These are phyloP conservation scores for Plemyria rubiginata DNA, from an alignment of 2,888 invertebrate species.

Conservation along the genomic window DNA sequence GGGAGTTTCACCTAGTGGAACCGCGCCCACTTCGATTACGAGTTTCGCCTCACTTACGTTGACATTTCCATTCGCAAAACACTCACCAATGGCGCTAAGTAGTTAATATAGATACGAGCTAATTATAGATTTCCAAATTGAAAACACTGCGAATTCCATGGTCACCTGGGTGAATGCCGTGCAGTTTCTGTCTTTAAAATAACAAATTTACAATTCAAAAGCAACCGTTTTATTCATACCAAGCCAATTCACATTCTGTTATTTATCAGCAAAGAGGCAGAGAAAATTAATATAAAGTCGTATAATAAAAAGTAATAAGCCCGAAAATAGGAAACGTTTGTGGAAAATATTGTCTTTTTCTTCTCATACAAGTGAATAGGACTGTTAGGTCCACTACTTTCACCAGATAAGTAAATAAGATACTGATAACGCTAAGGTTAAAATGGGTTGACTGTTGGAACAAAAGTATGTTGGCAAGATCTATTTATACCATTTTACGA, in stretches of 20 bases:
- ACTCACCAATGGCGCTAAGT: no score
- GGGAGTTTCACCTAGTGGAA: no score
- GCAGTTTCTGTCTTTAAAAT: neutral
- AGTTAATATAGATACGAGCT: no score
- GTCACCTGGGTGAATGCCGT: no score
- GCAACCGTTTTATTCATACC: slow-evolving; percentile 16
- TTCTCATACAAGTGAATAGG: slow-evolving; percentile 16
- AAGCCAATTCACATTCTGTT: slow-evolving; percentile 14
- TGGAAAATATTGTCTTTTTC: slow-evolving; percentile 24
- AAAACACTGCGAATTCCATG: no score
- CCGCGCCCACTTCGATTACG: no score
- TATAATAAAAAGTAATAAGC: slow-evolving; percentile 23
- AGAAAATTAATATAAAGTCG: slow-evolving; percentile 26
- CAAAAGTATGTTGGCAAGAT: no score
- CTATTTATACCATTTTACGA: no score
- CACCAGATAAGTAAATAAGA: neutral
- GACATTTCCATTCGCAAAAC: no score
- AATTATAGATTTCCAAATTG: no score
- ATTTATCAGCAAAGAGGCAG: slow-evolving; percentile 22
- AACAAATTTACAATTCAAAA: slow-evolving; percentile 4
- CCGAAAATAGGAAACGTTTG: slow-evolving; percentile 24
- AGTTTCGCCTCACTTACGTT: no score
- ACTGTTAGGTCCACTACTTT: neutral
- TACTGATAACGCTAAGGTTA: neutral
- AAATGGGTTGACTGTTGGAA: no score